These are phyloP conservation scores for Psittacus erithacus DNA, from an alignment of 2,113 vertebrate species.

Conservation along the genomic window DNA sequence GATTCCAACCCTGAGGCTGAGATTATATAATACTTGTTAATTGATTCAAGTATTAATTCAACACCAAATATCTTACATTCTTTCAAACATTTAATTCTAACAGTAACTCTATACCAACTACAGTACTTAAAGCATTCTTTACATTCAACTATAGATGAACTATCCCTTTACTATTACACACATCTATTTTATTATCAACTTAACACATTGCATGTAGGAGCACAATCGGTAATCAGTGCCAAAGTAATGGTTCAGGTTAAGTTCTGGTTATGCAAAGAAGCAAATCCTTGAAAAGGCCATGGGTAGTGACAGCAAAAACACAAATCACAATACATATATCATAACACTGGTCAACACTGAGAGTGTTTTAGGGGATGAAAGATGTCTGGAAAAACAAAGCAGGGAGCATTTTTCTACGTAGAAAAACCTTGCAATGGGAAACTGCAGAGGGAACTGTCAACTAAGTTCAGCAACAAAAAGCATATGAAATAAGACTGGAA, in stretches of 20 bases:
- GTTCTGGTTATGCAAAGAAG: neutral
- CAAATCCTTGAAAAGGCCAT: neutral
- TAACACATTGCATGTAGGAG: neutral
- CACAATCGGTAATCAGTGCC: neutral
- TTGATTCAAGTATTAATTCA: neutral
- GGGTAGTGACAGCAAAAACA: neutral
- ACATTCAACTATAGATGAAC: neutral
- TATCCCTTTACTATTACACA: neutral
- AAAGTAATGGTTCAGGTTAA: neutral
- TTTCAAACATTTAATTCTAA: neutral
- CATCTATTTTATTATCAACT: neutral
- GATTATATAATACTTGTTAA: neutral
- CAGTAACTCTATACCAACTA: neutral
- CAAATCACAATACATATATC: neutral
- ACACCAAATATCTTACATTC: neutral
- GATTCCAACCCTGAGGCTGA: neutral
- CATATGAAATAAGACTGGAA: neutral
- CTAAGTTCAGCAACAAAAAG: neutral
- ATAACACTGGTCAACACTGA: neutral
- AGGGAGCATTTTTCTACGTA: neutral
- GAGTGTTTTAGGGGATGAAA: neutral
- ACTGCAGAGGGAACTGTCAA: neutral
- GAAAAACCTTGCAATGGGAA: neutral
- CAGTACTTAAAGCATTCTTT: neutral
- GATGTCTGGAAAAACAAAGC: neutral